Conservation (phyloP, 2,113 vertebrate genomes). For the Oryctolagus cuniculus region DNA sequence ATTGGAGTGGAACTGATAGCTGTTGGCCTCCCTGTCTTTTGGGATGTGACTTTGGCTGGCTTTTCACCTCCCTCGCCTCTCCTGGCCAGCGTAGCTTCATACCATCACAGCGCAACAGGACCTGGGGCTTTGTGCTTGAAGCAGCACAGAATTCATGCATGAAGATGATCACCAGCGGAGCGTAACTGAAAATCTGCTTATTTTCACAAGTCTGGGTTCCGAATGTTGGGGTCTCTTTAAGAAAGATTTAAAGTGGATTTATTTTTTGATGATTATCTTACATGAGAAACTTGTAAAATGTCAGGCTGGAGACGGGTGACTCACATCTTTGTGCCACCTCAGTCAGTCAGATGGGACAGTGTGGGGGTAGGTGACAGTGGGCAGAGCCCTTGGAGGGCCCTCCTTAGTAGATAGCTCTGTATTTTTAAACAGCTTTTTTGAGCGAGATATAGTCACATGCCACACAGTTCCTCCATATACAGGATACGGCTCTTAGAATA, state of each 20-base stretch:
- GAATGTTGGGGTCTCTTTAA: conserved; percentile 49
- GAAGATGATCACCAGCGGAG: conserved; percentile 1
- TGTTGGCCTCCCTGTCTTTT: conserved; percentile 60
- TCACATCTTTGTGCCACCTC: conserved; percentile 63
- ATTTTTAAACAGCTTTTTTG: conserved; percentile 8
- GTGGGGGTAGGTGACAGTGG: conserved; percentile 10
- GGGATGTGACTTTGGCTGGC: conserved; percentile 58
- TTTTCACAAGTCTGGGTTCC: conserved; percentile 46
- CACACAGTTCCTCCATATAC: background rate
- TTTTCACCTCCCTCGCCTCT: conserved; percentile 1
- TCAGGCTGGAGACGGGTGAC: conserved; percentile 50
- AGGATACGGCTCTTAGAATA: background rate
- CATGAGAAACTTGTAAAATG: conserved; percentile 65
- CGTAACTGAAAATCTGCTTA: background rate
- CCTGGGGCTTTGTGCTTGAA: conserved; percentile 53
- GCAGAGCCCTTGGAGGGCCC: conserved; percentile 25
- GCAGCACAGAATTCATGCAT: background rate
- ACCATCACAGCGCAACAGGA: background rate
- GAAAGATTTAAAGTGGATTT: background rate
- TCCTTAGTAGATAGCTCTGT: background rate
- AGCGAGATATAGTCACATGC: background rate
- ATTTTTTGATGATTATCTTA: conserved; percentile 67
- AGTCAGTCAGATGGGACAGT: conserved; percentile 10
- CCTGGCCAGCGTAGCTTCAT: conserved; percentile 37
- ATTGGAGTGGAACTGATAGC: conserved; percentile 63